Base-by-base conservation (phyloP, 2,797 vertebrate genomes). In the Phrynocephalus guinanensis region DNA sequence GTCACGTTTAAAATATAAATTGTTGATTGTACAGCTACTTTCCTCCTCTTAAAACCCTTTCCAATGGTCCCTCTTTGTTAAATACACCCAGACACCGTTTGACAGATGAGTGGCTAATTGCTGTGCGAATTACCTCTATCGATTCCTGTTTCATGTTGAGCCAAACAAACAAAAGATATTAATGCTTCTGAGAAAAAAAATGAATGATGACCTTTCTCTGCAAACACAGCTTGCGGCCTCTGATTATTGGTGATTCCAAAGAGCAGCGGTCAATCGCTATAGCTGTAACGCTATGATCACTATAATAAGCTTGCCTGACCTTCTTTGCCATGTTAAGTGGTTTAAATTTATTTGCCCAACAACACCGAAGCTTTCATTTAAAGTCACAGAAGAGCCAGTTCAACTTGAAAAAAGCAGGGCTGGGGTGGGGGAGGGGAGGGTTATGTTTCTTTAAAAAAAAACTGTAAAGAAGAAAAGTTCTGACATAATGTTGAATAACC, bases 81-180 rank as follows among this genome's bases (percentile, higher is more conserved):
- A 98, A 97, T 97, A 97, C 95, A 96, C 96, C 96, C 96, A 97
- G 97, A 97, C 97, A 97, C 96, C 95, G 92, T 96, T 97, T 97
- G 97, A 97, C 97, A 97, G 98, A 97, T 97, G 97, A 97, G 97
- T 96, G 97, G 97, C 97, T 98, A 98, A 98, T 98, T 98, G 97
- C 97, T 96, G 96, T 95, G 95, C 97, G 97, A 98, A 98, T 98
- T 98, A 97, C 97, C 97, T 97, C 97, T 98, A 98, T 98, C 97
- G 98, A 98, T 98, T 98, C 97, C 97, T 97, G 97, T 97, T 97
- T 97, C 97, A 96, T 97, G 97, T 97, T 96, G 97, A 97, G 96
- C 97, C 97, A 97, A 98, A 98, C 97, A 98, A 98, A 98, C 97
- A 98, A 97, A 97, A 97, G 97, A 97, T 98, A 97, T 98, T 98